Percentiles rank a stretch among this genome's conserved stretches.
Evolutionary conservation across 2,113 vertebrate species (phyloP).

Genomic region (Microcebus ravelobensis): DNA sequence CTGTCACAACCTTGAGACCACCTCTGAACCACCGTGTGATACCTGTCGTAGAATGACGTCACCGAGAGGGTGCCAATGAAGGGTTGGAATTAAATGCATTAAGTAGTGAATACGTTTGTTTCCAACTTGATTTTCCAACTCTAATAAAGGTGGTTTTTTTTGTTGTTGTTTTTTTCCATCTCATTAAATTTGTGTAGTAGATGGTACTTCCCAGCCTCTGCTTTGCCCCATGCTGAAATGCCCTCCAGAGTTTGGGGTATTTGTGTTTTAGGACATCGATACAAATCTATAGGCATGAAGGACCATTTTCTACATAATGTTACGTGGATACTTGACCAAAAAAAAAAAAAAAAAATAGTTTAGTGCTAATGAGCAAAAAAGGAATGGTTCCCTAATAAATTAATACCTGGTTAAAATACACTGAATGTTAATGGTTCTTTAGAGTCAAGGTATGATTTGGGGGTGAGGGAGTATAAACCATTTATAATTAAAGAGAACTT

Average conservation of each 20-base stretch:
- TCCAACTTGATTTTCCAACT: slow-evolving; percentile 36
- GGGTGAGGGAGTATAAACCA: neutral
- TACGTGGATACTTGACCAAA: neutral
- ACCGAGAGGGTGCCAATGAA: neutral
- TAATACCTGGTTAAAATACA: slow-evolving; percentile 3
- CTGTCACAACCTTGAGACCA: neutral
- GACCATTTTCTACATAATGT: slow-evolving; percentile 46
- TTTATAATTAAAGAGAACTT: neutral
- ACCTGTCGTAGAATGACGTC: neutral
- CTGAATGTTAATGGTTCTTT: neutral
- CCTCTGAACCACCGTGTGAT: neutral
- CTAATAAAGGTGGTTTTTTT: slow-evolving; percentile 19
- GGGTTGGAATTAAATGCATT: neutral
- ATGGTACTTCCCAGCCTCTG: neutral
- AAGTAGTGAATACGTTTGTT: neutral
- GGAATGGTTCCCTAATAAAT: slow-evolving; percentile 23
- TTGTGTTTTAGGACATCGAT: neutral
- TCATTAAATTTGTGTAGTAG: neutral
- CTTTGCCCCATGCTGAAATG: neutral
- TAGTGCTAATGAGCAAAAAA: neutral
- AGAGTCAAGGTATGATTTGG: neutral
- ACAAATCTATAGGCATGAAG: neutral
- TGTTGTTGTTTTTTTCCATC: neutral
- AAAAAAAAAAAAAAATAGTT: neutral
- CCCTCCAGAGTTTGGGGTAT: neutral